Percentiles rank a stretch among this genome's conserved stretches.
phyloP scores from a whole-genome alignment of 2,888 invertebrate genomes.

The Uropetala carovei region DNA sequence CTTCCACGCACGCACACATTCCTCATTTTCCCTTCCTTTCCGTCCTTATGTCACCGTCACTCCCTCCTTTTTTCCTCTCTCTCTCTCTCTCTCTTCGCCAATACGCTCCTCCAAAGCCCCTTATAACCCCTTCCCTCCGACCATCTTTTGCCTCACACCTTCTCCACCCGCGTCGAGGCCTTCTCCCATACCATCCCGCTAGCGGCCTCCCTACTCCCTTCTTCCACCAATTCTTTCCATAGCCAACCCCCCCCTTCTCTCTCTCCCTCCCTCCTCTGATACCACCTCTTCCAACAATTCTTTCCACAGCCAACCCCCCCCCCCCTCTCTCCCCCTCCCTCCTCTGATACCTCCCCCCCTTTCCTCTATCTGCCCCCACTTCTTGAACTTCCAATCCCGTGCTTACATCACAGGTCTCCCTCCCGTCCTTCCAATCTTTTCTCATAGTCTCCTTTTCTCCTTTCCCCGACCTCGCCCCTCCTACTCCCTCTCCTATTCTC shows the following conservation, averaged over 20 bases:
- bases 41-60: conserved; percentile 2
- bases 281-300: background rate
- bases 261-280: too few relatives aligned
- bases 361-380: background rate
- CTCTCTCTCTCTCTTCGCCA: background rate
- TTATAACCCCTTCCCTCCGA: background rate
- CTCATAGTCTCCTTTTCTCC: background rate
- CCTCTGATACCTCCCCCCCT: background rate
- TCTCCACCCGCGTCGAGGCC: background rate
- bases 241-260: background rate
- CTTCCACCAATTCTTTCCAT: background rate
- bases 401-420: background rate
- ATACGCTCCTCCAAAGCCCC: background rate
- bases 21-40: conserved; percentile 27
- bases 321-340: background rate
- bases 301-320: background rate
- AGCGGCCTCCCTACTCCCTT: background rate
- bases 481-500: background rate
- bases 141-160: background rate
- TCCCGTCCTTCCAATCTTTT: background rate
- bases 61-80: background rate
- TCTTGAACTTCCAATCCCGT: background rate
- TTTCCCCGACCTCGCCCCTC: background rate
- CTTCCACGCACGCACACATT: background rate
- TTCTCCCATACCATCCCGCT: background rate